Conservation (phyloP, 2,113 vertebrate genomes). For the Entelurus aequoreus region DNA sequence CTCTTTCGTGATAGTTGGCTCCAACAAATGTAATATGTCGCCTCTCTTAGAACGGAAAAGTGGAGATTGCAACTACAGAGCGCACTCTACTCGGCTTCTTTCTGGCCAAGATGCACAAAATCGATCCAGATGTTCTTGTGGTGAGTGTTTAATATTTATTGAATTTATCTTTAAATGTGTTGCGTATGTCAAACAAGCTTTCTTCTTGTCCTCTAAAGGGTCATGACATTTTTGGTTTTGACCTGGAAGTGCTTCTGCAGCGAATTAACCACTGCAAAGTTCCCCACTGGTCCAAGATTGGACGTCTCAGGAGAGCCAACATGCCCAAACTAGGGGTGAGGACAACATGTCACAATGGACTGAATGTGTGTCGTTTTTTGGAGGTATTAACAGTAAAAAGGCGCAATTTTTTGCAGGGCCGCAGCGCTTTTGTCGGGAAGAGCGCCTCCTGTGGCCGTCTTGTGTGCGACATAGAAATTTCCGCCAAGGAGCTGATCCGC, state of each 20-base stretch:
- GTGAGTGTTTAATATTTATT: slow-evolving; percentile 71
- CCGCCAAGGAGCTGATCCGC: slow-evolving; percentile 93
- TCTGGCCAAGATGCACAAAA: slow-evolving; percentile 94
- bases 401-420: slow-evolving; percentile 71
- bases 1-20: not conserved
- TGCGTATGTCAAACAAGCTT: too few relatives aligned
- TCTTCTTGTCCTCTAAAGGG: slow-evolving; percentile 73
- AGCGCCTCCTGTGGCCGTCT: slow-evolving; percentile 91
- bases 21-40: not conserved
- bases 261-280: slow-evolving; percentile 89
- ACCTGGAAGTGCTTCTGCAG: slow-evolving; percentile 94
- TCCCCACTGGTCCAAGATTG: slow-evolving; percentile 96
- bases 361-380: not conserved
- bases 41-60: slow-evolving; percentile 82
- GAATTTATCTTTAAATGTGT: not conserved
- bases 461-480: slow-evolving; percentile 93
- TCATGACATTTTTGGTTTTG: slow-evolving; percentile 97
- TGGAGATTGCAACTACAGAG: slow-evolving; percentile 90
- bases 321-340: slow-evolving; percentile 98
- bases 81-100: slow-evolving; percentile 92
- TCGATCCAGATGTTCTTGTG: slow-evolving; percentile 95
- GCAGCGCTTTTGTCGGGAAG: slow-evolving; percentile 88
- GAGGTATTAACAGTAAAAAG: not conserved
- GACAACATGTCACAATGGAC: not conserved
- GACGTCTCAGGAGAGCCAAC: slow-evolving; percentile 84